Base-by-base conservation (phyloP, 2,113 vertebrate genomes). In the Macrotus californicus region DNA sequence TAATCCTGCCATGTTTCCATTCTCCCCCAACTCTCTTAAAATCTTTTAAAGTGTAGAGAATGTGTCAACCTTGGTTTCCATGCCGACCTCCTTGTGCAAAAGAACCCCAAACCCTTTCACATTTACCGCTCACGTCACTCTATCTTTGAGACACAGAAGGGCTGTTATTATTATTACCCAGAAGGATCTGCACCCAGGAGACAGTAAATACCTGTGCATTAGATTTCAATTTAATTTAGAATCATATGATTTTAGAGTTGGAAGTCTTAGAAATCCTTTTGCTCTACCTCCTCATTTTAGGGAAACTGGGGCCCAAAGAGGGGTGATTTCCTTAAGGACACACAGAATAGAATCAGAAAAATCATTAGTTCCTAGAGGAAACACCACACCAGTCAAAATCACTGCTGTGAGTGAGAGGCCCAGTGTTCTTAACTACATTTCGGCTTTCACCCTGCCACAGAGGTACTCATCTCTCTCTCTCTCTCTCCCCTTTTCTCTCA, bases 401-500 rank as follows among this genome's bases (percentile, higher is more conserved):
- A 85, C 29, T 64, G 3, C 11, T 9, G 6, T 75, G 34, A 77
- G 16, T n/a, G 24, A 70, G n/a, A 89, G 95, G 31, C 15, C 18
- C n/a, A 8, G 46, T 46, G 77, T 94, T 52, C 64, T 77, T 64
- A 90, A n/a, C 39, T 41, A 16, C 0, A 43, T 66, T 79, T 84
- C 83, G 43, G 77, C 41, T 15, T 86, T 75, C 56, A 69, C 19
- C 26, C 2, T 66, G 43, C 26, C 34, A 67, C 39, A 16, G n/a
- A 82, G 11, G 69, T 64, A 6, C 7, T 21, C 21, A 48, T 7
- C 0, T 36, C 91, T 96, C 89, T 84, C 89, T 92, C 82, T 7
- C 0, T 36, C 91, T 96, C 89, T 84, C 89, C 91, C 82, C 31
- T 92, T 97, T 96, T 48, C 72, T 97, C 97, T 79, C 96, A 99